Percentiles rank a stretch among this genome's conserved stretches.
These are phyloP conservation scores for Equus przewalskii DNA, from an alignment of 2,113 vertebrate species.

Conservation along the genomic window DNA sequence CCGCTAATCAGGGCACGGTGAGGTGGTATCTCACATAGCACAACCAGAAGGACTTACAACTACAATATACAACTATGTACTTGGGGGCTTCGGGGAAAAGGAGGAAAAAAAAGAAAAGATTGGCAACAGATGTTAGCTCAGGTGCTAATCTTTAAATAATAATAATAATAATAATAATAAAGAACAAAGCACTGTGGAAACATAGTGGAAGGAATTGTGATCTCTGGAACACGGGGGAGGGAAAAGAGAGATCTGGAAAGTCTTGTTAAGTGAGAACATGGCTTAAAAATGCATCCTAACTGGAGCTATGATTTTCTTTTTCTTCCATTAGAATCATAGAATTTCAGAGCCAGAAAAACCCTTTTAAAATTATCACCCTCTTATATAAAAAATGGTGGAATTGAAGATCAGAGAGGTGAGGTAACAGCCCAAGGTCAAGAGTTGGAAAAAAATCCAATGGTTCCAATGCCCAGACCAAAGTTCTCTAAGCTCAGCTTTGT, in stretches of 20 bases:
- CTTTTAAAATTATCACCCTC: background rate
- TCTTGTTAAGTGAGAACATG: background rate
- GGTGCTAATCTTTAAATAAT: too few species aligned
- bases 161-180: background rate
- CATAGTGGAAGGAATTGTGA: background rate
- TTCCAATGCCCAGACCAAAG: background rate
- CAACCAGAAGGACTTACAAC: too few species aligned
- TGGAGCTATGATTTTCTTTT: background rate
- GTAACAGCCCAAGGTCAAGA: background rate
- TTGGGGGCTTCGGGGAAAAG: too few species aligned
- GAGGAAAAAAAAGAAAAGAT: too few species aligned
- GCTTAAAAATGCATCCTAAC: background rate
- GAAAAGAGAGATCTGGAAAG: background rate
- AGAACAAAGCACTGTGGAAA: background rate
- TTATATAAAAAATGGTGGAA: background rate
- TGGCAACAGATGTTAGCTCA: too few species aligned
- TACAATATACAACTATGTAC: too few species aligned
- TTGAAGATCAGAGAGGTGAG: background rate
- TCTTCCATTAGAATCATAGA: background rate
- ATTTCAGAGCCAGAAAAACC: constrained; percentile 8
- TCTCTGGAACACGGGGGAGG: too few species aligned
- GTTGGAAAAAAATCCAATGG: background rate
- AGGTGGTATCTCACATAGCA: too few species aligned
- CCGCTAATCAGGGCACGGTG: too few species aligned
- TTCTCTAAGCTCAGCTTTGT: background rate